Evolutionary conservation across 2,797 vertebrate genomes (phyloP).

Genomic region (Falco columbarius): DNA sequence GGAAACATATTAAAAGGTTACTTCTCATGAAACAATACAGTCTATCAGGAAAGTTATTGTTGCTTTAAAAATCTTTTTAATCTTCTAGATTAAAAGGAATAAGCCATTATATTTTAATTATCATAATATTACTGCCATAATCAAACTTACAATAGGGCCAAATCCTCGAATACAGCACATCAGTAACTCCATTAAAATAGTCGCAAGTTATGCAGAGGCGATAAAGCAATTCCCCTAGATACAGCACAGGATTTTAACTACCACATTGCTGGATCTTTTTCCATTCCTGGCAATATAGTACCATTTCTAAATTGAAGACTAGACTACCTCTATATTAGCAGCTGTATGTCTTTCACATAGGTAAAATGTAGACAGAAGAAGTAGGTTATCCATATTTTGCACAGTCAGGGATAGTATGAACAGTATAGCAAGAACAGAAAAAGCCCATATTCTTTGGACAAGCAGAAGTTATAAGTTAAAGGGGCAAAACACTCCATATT

Average conservation of each 20-base stretch:
- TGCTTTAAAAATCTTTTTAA: not conserved
- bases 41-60: not conserved
- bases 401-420: fast-evolving
- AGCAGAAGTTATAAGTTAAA: not conserved
- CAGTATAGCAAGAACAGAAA: not conserved
- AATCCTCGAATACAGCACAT: not conserved
- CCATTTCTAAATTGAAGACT: not conserved
- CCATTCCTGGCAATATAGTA: not conserved
- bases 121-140: not conserved
- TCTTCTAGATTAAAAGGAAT: not conserved
- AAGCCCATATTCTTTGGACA: not conserved
- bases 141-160: not conserved
- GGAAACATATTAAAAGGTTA: not conserved
- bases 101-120: not conserved
- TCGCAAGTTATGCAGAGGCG: fast-evolving
- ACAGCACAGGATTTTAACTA: not conserved
- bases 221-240: not conserved
- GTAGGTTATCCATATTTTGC: not conserved
- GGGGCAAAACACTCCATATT: not conserved
- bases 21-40: not conserved
- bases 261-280: not conserved
- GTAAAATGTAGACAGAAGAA: not conserved
- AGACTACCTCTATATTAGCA: not conserved
- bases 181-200: not conserved
- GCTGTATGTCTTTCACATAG: not conserved